A percentile compares a stretch with the other conserved stretches of the same genome.
phyloP scores from a whole-genome alignment of 2,113 vertebrate genomes.

The Nansenia antarctica region DNA sequence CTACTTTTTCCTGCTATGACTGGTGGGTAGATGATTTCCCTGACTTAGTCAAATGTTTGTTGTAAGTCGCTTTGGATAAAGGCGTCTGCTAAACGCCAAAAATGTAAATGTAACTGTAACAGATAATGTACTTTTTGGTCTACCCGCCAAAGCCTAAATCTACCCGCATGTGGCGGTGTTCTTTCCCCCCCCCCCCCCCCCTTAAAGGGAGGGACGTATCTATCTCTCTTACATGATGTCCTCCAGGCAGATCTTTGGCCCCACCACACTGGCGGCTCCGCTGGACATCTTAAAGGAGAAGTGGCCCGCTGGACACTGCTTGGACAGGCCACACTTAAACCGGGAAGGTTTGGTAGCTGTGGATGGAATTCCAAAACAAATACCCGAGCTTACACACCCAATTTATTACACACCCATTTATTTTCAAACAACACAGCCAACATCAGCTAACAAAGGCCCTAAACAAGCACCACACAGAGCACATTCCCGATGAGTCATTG shows the following conservation, averaged over 20 bases:
- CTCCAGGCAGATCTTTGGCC: constrained; percentile 92
- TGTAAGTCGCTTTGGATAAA: too few relatives aligned
- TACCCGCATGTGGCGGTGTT: too few relatives aligned
- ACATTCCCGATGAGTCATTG: too few relatives aligned
- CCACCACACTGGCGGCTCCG: constrained; percentile 94
- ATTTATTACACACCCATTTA: background rate
- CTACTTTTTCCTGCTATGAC: too few relatives aligned
- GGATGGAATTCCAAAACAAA: constrained; percentile 26
- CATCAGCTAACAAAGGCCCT: background rate
- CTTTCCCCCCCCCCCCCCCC: too few relatives aligned
- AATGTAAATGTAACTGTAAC: too few relatives aligned
- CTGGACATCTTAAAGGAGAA: constrained; percentile 96
- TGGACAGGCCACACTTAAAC: constrained; percentile 88
- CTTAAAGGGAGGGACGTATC: too few relatives aligned
- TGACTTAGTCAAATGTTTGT: too few relatives aligned
- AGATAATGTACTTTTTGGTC: too few relatives aligned
- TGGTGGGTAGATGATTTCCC: too few relatives aligned
- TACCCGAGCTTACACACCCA: background rate
- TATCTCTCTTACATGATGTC: constrained; percentile 85
- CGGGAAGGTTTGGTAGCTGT: constrained; percentile 79
- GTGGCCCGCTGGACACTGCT: constrained; percentile 86
- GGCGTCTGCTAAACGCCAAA: too few relatives aligned
- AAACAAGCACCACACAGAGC: background rate
- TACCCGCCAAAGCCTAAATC: too few relatives aligned
- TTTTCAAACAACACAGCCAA: background rate